These are phyloP conservation scores for Agonopterix arenella DNA, from an alignment of 2,888 invertebrate genomes.

Conservation along the genomic window DNA sequence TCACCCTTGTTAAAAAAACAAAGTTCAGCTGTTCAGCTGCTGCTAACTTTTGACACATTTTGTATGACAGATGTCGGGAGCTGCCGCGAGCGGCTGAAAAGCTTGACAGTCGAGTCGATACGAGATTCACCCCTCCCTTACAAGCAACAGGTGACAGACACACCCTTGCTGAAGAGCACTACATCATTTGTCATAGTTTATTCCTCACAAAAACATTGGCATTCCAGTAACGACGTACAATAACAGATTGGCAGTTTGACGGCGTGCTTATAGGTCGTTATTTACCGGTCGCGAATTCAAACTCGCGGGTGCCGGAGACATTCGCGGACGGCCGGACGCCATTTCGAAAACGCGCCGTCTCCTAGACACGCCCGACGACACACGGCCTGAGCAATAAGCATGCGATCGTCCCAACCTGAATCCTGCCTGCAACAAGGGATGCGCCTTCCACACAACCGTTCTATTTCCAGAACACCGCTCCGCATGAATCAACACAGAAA, in stretches of 20 bases:
- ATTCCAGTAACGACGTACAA: conserved; percentile 5
- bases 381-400: conserved; percentile 16
- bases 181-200: background rate
- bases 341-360: conserved; percentile 52
- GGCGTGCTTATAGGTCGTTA: conserved; percentile 36
- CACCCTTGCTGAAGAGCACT: conserved; percentile 18
- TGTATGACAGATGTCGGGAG: background rate
- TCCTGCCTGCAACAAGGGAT: conserved; percentile 44
- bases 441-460: conserved; percentile 51
- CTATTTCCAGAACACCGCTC: conserved; percentile 74
- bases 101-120: background rate
- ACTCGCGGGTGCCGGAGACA: conserved; percentile 39
- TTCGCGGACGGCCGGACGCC: conserved; percentile 67
- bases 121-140: conserved; percentile 21
- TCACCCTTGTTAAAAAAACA: conserved; percentile 1
- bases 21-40: conserved; percentile 6
- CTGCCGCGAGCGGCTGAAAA: conserved; percentile 5
- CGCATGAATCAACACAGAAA: conserved; percentile 76
- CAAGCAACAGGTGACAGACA: conserved; percentile 72
- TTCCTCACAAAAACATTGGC: conserved; percentile 7
- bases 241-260: conserved; percentile 15
- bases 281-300: conserved; percentile 71
- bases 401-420: conserved; percentile 41
- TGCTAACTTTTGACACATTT: background rate
- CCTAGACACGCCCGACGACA: conserved; percentile 61